A percentile compares a stretch with the other conserved stretches of the same genome.
Conservation (phyloP, 1,140 invertebrate genomes). For the Halictus rubicundus region DNA sequence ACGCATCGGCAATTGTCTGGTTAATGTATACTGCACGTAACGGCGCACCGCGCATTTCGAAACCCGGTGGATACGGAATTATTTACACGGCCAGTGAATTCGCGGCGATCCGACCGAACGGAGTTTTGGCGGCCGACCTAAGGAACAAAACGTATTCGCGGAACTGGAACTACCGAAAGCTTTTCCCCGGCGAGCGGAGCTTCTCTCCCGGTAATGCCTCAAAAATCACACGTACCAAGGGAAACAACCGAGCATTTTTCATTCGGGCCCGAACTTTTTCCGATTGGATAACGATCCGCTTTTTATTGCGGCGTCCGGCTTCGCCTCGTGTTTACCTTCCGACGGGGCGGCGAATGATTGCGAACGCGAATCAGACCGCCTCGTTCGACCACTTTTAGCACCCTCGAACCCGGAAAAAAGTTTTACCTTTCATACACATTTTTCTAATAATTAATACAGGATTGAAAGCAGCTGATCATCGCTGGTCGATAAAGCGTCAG, state of each 20-base stretch:
- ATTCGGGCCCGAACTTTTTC: neutral
- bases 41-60: neutral
- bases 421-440: too few relatives aligned
- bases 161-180: too few relatives aligned
- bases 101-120: neutral
- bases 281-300: neutral
- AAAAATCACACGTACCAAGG: neutral
- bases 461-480: too few relatives aligned
- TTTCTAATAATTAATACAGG: too few relatives aligned
- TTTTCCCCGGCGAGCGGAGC: neutral
- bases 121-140: conserved; percentile 6
- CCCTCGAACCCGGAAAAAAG: too few relatives aligned
- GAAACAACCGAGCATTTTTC: neutral
- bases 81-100: conserved; percentile 8
- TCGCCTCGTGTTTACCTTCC: neutral
- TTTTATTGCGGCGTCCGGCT: neutral
- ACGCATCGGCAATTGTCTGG: conserved; percentile 40
- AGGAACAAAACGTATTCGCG: neutral
- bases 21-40: conserved; percentile 42
- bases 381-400: too few relatives aligned
- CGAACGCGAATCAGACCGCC: neutral
- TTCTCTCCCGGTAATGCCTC: neutral
- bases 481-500: too few relatives aligned
- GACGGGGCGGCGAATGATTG: neutral
- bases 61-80: neutral